These are phyloP conservation scores for Drosophila tani DNA, from an alignment of 1,140 invertebrate genomes.

Conservation along the genomic window DNA sequence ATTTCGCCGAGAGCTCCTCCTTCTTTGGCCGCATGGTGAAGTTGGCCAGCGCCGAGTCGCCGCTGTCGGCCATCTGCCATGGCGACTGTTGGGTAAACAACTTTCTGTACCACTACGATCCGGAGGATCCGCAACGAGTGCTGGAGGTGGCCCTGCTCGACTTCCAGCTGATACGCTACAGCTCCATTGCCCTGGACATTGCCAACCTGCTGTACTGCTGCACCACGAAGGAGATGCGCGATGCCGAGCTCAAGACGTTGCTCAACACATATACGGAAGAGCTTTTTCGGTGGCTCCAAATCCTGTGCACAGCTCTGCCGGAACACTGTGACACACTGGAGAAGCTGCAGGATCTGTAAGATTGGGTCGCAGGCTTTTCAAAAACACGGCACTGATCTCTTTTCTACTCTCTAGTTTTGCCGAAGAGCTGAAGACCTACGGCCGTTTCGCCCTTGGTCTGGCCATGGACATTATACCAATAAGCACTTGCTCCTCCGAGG, in stretches of 20 bases:
- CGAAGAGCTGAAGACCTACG: slow-evolving; percentile 88
- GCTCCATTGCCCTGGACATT: slow-evolving; percentile 89
- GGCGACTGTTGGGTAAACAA: slow-evolving; percentile 93
- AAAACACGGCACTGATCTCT: not conserved
- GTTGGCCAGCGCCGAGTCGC: slow-evolving; percentile 87
- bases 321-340: slow-evolving; percentile 84
- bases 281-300: slow-evolving; percentile 85
- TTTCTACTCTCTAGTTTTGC: slow-evolving; percentile 85
- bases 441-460: slow-evolving; percentile 88
- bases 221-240: slow-evolving; percentile 87
- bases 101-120: slow-evolving; percentile 88
- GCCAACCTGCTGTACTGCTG: slow-evolving; percentile 89
- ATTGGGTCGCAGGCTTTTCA: too few species aligned
- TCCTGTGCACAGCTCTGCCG: slow-evolving; percentile 84
- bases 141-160: slow-evolving; percentile 88
- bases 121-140: slow-evolving; percentile 55
- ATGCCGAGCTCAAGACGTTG: slow-evolving; percentile 86
- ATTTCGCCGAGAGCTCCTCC: slow-evolving; percentile 88
- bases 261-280: slow-evolving; percentile 86
- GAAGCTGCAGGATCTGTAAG: slow-evolving; percentile 87
- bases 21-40: slow-evolving; percentile 90
- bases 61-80: slow-evolving; percentile 89
- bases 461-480: slow-evolving; percentile 90
- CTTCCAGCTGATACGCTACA: slow-evolving; percentile 89
- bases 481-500: slow-evolving; percentile 89